Evolutionary conservation across 2,888 invertebrate species (phyloP), one percentile per base, ranked within the genome.

Genomic region (Sipha maydis): DNA sequence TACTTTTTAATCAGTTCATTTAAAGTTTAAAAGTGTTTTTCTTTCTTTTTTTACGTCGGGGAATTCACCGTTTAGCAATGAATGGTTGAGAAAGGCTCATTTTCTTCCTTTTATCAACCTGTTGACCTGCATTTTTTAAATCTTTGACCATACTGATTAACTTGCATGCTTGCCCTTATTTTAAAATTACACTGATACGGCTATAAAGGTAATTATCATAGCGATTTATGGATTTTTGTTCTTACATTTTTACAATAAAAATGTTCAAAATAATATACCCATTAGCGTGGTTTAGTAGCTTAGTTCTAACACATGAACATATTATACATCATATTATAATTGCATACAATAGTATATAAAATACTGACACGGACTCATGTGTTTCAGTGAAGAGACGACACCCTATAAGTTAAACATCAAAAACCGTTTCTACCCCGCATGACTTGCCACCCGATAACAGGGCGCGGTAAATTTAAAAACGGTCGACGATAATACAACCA

Each of bases 21-120:
- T 79, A 86, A 86, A 86, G 86, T 86, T 86, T 86, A 61, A 88
- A 88, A 88, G n/a, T n/a, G 82, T 61, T 82, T 34, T 82, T 75
- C 69, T 88, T 88, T 75, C 54, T 78, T 78, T 56, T 67, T 69
- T 69, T 69, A 28, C 56, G 38, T 88, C 41, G 28, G 21, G 41
- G 41, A 88, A 78, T 82, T 21, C 25, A 82, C 61, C 82, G 67
- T 88, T 88, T 88, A 88, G 11, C 75, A 61, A 88, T 75, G 38
- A 80, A 88, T 34, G 25, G 73, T 86, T 86, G 34, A 38, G 41
- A 69, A 85, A 78, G 48, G 41, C 56, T 75, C 73, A 28, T 73
- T 88, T 80, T 86, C 21, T 82, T n/a, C 80, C 73, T 88, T 75
- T 82, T 48, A 61, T 82, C 82, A 82, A 88, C 88, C 82, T 88